Percentiles rank a stretch among this genome's conserved stretches.
Evolutionary conservation across 2,113 vertebrate genomes (phyloP).

Genomic region (Mormyrus iriodes): DNA sequence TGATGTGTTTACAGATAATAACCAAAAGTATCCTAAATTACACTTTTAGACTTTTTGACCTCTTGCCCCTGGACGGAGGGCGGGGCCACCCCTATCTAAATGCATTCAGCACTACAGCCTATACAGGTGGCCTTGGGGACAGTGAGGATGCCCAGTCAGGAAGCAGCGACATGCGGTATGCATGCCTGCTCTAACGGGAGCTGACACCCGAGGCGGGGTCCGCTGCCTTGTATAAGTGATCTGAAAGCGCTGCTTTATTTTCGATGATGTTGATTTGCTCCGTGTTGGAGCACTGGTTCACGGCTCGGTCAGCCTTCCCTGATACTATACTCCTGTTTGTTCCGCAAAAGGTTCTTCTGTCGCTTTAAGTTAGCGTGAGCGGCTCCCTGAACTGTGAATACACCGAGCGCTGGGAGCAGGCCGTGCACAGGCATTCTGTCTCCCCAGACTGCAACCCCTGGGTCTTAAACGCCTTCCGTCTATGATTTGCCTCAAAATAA

Average conservation of each 20-base stretch:
- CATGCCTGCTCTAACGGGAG: slow-evolving; percentile 54
- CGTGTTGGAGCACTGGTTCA: slow-evolving; percentile 74
- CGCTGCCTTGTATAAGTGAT: slow-evolving; percentile 51
- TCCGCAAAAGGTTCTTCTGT: slow-evolving; percentile 77
- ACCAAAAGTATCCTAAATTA: background rate
- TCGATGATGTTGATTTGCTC: slow-evolving; percentile 82
- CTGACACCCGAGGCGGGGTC: slow-evolving; percentile 56
- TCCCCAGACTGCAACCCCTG: slow-evolving; percentile 13
- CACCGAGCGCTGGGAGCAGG: slow-evolving; percentile 47
- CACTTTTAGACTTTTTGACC: background rate
- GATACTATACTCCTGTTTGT: slow-evolving; percentile 81
- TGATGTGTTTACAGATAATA: background rate
- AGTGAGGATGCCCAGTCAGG: background rate
- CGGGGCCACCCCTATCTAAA: background rate
- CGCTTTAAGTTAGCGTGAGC: slow-evolving; percentile 67
- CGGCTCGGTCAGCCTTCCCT: slow-evolving; percentile 84
- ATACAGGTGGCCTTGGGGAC: background rate
- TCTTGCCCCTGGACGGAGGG: background rate
- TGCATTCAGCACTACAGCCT: background rate
- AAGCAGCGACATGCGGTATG: background rate
- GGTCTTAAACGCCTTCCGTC: slow-evolving; percentile 38
- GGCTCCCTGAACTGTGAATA: slow-evolving; percentile 77
- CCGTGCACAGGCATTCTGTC: slow-evolving; percentile 21
- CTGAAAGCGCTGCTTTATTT: slow-evolving; percentile 62
- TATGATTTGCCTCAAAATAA: slow-evolving; percentile 39